Conservation (phyloP, 2,797 vertebrate species). For the Periparus ater region DNA sequence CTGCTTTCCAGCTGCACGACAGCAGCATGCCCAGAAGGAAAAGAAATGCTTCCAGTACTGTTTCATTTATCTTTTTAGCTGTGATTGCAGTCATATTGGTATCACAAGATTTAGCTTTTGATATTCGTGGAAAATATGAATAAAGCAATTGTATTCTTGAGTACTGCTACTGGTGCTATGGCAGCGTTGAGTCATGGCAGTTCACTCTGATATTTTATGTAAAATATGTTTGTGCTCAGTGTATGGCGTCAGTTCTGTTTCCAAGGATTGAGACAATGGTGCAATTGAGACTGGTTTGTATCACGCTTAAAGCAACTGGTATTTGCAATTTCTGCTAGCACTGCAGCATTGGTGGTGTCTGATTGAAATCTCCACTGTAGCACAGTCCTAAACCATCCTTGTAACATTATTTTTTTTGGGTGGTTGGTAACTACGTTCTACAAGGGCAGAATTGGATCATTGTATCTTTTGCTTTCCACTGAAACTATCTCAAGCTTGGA, state of each 20-base stretch:
- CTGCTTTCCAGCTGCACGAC: not conserved
- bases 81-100: conserved; percentile 53
- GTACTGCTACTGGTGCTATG: not conserved
- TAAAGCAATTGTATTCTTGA: conserved; percentile 28
- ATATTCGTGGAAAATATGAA: conserved; percentile 49
- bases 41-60: not conserved
- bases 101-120: conserved; percentile 61
- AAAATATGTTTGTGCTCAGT: not conserved
- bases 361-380: not conserved
- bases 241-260: not conserved
- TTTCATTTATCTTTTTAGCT: conserved; percentile 46
- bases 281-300: not conserved
- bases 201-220: not conserved
- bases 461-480: not conserved
- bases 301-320: not conserved
- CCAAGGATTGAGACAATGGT: not conserved
- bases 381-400: not conserved
- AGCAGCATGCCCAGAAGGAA: conserved; percentile 23
- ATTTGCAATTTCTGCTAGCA: not conserved
- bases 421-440: not conserved
- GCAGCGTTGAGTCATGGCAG: not conserved
- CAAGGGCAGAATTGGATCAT: not conserved
- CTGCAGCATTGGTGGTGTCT: not conserved
- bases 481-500: not conserved
- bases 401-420: not conserved